These are phyloP conservation scores for Osedax frankpressi DNA, from an alignment of 2,888 invertebrate genomes.

Conservation along the genomic window DNA sequence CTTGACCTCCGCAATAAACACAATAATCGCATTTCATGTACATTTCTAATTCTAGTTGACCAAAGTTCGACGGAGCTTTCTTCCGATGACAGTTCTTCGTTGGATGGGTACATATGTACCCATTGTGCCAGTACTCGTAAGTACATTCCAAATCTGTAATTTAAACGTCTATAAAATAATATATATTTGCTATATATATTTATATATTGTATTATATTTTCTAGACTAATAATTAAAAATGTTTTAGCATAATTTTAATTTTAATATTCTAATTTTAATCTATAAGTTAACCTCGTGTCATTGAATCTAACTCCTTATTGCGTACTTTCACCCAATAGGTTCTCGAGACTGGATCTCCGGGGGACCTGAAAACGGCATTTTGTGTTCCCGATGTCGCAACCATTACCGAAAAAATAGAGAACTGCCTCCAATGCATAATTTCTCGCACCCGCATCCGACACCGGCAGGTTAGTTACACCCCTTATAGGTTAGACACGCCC, in stretches of 20 bases:
- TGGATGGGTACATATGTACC: background rate
- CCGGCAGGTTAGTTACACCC: background rate
- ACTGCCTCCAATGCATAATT: constrained; percentile 16
- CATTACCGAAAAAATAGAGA: constrained; percentile 67
- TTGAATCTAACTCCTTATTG: too few species aligned
- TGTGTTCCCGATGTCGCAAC: constrained; percentile 64
- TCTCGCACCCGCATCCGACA: background rate
- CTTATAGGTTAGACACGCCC: too few species aligned
- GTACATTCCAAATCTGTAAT: too few species aligned
- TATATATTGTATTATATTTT: too few species aligned
- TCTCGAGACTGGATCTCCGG: constrained; percentile 62
- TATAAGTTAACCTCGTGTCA: too few species aligned
- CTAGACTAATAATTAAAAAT: too few species aligned
- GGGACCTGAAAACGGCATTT: constrained; percentile 58
- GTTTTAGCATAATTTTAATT: too few species aligned
- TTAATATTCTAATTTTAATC: too few species aligned
- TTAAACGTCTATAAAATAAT: too few species aligned
- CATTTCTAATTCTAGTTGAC: background rate
- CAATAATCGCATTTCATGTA: background rate
- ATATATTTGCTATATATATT: too few species aligned
- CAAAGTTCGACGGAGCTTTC: background rate
- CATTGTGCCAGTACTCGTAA: constrained; percentile 13
- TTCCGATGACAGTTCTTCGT: background rate
- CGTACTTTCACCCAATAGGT: constrained; percentile 51
- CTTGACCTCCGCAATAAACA: too few species aligned